Evolutionary conservation across 2,113 vertebrate genomes (phyloP).

Genomic region (Acrocephalus kingi): DNA sequence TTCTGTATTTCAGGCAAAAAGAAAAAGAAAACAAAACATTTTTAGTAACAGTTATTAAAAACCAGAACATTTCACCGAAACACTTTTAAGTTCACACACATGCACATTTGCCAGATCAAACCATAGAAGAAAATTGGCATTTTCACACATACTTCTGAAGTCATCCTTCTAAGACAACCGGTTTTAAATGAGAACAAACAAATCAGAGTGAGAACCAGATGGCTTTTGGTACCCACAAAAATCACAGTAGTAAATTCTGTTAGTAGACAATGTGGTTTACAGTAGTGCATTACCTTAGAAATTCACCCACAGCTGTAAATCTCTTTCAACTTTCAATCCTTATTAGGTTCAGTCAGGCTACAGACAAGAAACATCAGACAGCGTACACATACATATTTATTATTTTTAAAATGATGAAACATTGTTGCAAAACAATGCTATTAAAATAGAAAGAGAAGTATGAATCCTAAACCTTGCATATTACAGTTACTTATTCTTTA

Average conservation of each 20-base stretch:
- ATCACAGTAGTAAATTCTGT: background rate
- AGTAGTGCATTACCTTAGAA: background rate
- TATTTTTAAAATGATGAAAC: background rate
- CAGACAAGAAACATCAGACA: background rate
- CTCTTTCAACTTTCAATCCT: background rate
- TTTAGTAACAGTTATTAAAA: background rate
- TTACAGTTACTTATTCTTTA: constrained; percentile 35
- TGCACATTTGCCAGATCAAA: background rate
- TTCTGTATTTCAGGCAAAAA: constrained; percentile 74
- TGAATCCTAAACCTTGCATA: background rate
- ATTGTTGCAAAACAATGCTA: background rate
- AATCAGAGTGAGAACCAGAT: background rate
- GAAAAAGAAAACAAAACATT: background rate
- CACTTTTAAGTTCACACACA: background rate
- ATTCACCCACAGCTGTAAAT: background rate
- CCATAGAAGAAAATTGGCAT: background rate
- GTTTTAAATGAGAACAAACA: background rate
- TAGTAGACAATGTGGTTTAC: background rate
- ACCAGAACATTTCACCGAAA: background rate
- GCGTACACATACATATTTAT: background rate
- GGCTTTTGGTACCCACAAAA: background rate
- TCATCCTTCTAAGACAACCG: background rate
- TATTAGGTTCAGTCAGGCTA: background rate
- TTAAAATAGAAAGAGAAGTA: background rate
- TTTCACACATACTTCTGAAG: background rate